Percentiles rank a stretch among this genome's conserved stretches.
Conservation (phyloP, 2,888 invertebrate genomes). For the Acrocyrtus sp. region DNA sequence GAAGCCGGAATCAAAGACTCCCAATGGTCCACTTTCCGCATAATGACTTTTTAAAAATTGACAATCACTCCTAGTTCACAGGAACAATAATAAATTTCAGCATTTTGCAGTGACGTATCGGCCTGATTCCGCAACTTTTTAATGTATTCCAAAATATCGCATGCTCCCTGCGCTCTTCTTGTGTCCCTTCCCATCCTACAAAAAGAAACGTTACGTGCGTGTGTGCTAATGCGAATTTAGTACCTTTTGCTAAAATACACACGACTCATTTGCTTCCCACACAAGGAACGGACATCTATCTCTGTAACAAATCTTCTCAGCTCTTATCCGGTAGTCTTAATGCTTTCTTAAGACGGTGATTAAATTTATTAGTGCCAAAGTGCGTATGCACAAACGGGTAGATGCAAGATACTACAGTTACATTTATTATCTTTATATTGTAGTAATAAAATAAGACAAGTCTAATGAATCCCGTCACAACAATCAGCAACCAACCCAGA, state of each 20-base stretch:
- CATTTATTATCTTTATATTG: constrained; percentile 20
- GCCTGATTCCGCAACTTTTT: too few species aligned
- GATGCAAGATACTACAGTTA: neutral
- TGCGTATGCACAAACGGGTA: neutral
- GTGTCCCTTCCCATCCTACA: too few species aligned
- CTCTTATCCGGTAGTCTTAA: neutral
- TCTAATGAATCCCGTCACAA: constrained; percentile 46
- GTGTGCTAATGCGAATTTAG: neutral
- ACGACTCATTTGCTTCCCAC: neutral
- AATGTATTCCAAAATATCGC: too few species aligned
- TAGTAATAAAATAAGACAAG: constrained; percentile 17
- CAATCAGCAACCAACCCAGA: constrained; percentile 41
- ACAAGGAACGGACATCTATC: constrained; percentile 3
- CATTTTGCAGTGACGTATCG: too few species aligned
- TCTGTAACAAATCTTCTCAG: constrained; percentile 6
- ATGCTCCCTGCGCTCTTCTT: too few species aligned
- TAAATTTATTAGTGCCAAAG: too few species aligned
- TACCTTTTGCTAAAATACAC: neutral
- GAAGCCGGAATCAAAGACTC: too few species aligned
- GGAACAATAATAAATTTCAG: too few species aligned
- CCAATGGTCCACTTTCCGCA: too few species aligned
- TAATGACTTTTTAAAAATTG: too few species aligned
- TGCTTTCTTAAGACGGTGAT: too few species aligned
- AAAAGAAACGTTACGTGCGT: neutral
- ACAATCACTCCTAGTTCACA: too few species aligned